These are phyloP conservation scores for Pristionchus maxplancki DNA, from an alignment of 2,888 invertebrate species.

Conservation along the genomic window DNA sequence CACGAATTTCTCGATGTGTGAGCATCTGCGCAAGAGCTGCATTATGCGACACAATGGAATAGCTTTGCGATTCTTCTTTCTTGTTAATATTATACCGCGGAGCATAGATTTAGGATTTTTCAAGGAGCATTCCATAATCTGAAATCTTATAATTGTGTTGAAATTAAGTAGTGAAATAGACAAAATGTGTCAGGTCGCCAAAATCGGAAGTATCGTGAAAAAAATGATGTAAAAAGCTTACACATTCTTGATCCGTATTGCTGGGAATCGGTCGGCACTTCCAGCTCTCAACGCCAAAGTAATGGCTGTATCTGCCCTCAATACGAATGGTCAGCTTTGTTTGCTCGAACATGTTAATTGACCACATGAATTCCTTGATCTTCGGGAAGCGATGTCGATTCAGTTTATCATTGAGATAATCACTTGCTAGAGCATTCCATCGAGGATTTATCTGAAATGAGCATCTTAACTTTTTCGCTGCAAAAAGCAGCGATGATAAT, in stretches of 20 bases:
- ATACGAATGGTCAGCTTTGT: background rate
- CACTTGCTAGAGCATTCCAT: background rate
- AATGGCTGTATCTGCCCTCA: background rate
- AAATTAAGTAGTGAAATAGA: no score
- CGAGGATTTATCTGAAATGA: background rate
- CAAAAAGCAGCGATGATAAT: background rate
- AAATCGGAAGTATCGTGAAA: no score
- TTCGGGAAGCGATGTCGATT: background rate
- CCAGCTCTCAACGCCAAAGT: background rate
- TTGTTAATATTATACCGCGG: no score
- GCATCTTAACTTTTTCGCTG: background rate
- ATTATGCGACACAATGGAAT: no score
- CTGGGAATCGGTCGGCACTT: background rate
- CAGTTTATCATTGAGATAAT: background rate
- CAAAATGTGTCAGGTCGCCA: no score
- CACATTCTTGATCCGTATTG: background rate
- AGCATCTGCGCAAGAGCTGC: no score
- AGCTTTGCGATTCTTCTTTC: no score
- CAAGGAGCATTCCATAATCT: no score
- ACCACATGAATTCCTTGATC: background rate
- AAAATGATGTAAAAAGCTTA: background rate
- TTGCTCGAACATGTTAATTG: background rate
- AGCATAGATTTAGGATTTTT: no score
- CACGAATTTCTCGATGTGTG: no score
- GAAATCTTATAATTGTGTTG: no score